Evolutionary conservation across 2,797 vertebrate genomes (phyloP).

Genomic region (Sitta carolinensis): DNA sequence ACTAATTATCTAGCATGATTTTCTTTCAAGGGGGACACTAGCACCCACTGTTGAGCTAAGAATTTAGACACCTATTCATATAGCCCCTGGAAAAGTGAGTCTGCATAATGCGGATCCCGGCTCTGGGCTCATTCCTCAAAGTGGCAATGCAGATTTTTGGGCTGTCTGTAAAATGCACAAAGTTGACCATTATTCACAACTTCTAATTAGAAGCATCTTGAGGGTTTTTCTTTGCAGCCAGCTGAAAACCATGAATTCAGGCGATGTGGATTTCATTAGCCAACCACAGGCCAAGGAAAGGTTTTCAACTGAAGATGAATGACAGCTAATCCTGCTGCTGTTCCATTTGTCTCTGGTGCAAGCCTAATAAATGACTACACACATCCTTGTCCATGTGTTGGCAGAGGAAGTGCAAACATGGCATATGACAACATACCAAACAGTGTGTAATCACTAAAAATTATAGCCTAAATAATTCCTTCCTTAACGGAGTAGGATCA

Average conservation of each 20-base stretch:
- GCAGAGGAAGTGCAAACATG: constrained; percentile 57
- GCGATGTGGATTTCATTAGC: constrained; percentile 67
- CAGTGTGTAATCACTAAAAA: constrained; percentile 50
- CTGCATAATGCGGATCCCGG: not conserved
- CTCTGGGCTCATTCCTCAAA: constrained; percentile 28
- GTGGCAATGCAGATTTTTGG: constrained; percentile 47
- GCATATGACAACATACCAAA: constrained; percentile 55
- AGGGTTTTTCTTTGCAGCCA: constrained; percentile 54
- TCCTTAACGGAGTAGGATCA: not conserved
- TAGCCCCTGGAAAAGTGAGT: not conserved
- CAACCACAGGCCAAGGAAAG: constrained; percentile 31
- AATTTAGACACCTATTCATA: constrained; percentile 57
- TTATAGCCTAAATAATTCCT: constrained; percentile 56
- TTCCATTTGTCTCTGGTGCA: constrained; percentile 43
- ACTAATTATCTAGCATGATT: not conserved
- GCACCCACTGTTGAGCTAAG: constrained; percentile 19
- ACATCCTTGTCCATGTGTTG: constrained; percentile 49
- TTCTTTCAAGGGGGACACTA: constrained; percentile 4
- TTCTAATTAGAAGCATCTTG: constrained; percentile 72
- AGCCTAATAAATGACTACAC: constrained; percentile 25
- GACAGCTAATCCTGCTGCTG: constrained; percentile 41
- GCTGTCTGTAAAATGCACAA: constrained; percentile 47
- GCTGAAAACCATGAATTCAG: constrained; percentile 25
- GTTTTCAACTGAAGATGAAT: constrained; percentile 39
- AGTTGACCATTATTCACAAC: constrained; percentile 54